These are phyloP conservation scores for Catocala fraxini DNA, from an alignment of 2,888 invertebrate genomes.

Conservation along the genomic window DNA sequence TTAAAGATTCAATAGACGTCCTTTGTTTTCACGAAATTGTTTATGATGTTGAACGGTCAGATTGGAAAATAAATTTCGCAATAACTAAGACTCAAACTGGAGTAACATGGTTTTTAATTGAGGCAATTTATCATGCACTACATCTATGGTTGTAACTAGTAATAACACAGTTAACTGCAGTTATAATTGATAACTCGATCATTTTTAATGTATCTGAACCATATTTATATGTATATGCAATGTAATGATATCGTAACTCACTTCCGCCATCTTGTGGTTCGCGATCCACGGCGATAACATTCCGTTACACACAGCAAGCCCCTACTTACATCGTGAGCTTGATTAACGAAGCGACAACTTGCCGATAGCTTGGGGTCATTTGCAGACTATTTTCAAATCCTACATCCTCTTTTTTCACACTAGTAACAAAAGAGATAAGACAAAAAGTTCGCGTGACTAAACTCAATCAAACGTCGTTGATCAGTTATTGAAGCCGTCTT, in stretches of 20 bases:
- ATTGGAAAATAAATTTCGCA: not conserved
- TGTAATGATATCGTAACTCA: constrained; percentile 47
- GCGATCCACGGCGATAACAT: constrained; percentile 55
- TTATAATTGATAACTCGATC: constrained; percentile 26
- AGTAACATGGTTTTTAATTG: constrained; percentile 9
- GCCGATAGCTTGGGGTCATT: constrained; percentile 31
- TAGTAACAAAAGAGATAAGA: constrained; percentile 21
- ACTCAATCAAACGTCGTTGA: constrained; percentile 40
- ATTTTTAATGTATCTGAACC: constrained; percentile 35
- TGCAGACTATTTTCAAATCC: constrained; percentile 16
- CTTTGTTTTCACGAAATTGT: constrained; percentile 15
- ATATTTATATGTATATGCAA: constrained; percentile 41
- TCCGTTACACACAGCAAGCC: constrained; percentile 63
- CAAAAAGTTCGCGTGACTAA: constrained; percentile 48
- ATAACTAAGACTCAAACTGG: constrained; percentile 1
- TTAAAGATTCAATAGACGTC: constrained; percentile 45
- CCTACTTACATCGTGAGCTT: constrained; percentile 52
- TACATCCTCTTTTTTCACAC: constrained; percentile 27
- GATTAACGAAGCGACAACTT: constrained; percentile 55
- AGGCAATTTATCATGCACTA: constrained; percentile 14
- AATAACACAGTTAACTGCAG: constrained; percentile 7
- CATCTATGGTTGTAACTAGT: constrained; percentile 1
- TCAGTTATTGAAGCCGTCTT: constrained; percentile 30
- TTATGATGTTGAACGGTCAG: not conserved
- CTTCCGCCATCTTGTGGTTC: constrained; percentile 55